phyloP scores from a whole-genome alignment of 2,888 invertebrate species.

The Heliothis peltigera region DNA sequence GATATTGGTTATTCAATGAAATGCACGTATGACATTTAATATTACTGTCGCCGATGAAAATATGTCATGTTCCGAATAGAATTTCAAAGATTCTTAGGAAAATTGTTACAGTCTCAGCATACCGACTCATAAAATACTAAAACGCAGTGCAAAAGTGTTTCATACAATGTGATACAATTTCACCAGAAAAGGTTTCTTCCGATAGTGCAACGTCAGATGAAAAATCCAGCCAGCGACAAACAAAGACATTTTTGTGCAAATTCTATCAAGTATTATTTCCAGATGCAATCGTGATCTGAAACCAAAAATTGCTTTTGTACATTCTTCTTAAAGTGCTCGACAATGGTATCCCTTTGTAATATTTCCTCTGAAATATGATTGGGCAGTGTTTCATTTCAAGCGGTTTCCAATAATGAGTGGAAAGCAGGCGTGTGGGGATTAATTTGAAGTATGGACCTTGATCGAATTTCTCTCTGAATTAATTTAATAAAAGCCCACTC shows the following conservation, averaged over 20 bases:
- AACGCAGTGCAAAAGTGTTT: conserved; percentile 14
- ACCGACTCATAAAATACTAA: conserved; percentile 8
- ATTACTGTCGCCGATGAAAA: conserved; percentile 23
- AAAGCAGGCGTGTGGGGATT: conserved; percentile 66
- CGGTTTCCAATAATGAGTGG: conserved; percentile 67
- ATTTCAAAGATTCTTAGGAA: conserved; percentile 21
- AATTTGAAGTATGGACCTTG: conserved; percentile 71
- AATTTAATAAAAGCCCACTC: conserved; percentile 69
- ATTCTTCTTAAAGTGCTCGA: conserved; percentile 25
- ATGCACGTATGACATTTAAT: conserved; percentile 3
- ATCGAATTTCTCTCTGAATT: conserved; percentile 76
- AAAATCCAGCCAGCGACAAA: neutral
- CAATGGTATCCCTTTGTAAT: conserved; percentile 34
- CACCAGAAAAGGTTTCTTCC: conserved; percentile 14
- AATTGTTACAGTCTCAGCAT: conserved; percentile 30
- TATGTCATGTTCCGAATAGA: conserved; percentile 7
- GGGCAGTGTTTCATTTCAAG: conserved; percentile 61
- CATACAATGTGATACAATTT: conserved; percentile 24
- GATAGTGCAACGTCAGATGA: conserved; percentile 8
- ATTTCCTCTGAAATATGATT: conserved; percentile 49
- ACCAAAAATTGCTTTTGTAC: conserved; percentile 30
- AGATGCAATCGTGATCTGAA: conserved; percentile 25
- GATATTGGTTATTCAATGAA: conserved; percentile 15
- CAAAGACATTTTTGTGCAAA: conserved; percentile 10
- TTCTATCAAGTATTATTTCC: conserved; percentile 9